Evolutionary conservation across 1,140 invertebrate species (phyloP).

Genomic region (Probaryconus sp.): DNA sequence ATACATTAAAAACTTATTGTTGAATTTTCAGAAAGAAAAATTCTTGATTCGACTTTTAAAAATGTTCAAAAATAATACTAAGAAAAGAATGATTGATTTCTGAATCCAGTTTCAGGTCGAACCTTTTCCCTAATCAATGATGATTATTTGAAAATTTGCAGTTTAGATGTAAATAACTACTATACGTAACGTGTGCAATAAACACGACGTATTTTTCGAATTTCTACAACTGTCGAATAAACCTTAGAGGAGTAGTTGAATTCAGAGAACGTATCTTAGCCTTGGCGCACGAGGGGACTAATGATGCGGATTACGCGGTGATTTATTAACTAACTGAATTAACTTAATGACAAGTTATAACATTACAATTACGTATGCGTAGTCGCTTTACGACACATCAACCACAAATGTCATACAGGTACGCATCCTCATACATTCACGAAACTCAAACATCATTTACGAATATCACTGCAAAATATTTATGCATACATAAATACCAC

Average conservation of each 20-base stretch:
- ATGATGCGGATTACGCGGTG: conserved; percentile 25
- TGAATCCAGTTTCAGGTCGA: conserved; percentile 7
- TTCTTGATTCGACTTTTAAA: no score
- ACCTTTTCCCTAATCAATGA: no score
- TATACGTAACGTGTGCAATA: conserved; percentile 4
- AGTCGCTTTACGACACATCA: conserved; percentile 60
- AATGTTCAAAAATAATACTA: no score
- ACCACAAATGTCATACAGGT: conserved; percentile 60
- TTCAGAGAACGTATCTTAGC: conserved; percentile 14
- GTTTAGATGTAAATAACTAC: conserved; percentile 37
- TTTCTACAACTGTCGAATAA: conserved; percentile 15
- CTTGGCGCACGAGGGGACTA: conserved; percentile 50
- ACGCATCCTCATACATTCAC: conserved; percentile 56
- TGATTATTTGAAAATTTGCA: no score
- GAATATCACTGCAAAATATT: conserved; percentile 27
- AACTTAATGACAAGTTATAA: conserved; percentile 53
- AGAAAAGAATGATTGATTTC: not conserved
- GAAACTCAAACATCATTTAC: conserved; percentile 31
- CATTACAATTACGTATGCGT: conserved; percentile 54
- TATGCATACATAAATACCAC: conserved; percentile 13
- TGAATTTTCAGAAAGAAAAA: no score
- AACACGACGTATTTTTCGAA: conserved; percentile 21
- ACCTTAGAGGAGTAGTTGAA: not conserved
- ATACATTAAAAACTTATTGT: no score
- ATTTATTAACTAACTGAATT: conserved; percentile 54